Conservation (phyloP, 2,797 vertebrate genomes). For the Sebastes taczanowskii region DNA sequence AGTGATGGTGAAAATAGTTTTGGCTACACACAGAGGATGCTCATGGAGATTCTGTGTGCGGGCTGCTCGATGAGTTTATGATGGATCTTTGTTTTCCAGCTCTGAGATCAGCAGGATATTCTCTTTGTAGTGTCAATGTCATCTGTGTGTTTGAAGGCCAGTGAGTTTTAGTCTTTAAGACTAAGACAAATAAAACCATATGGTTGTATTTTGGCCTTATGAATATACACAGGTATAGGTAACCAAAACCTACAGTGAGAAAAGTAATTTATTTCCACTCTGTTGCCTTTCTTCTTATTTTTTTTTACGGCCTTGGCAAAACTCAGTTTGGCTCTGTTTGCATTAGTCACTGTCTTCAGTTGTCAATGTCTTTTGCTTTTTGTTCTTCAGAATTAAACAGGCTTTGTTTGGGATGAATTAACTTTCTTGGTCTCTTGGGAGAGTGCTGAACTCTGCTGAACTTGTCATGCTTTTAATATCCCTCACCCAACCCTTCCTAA, state of each 20-base stretch:
- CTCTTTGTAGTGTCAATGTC: slow-evolving; percentile 6
- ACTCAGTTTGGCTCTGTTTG: background rate
- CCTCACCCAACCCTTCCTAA: background rate
- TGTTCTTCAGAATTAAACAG: background rate
- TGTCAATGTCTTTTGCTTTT: background rate
- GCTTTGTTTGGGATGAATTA: background rate
- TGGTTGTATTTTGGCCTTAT: slow-evolving; percentile 29
- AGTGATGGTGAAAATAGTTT: background rate
- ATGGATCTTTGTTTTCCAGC: slow-evolving; percentile 46
- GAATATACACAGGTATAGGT: slow-evolving; percentile 9
- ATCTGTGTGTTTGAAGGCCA: background rate
- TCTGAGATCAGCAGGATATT: slow-evolving; percentile 5
- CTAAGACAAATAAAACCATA: slow-evolving; percentile 53
- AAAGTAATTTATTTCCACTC: slow-evolving; percentile 16
- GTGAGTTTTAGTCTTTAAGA: slow-evolving; percentile 22
- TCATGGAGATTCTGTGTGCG: background rate
- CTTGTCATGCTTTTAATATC: slow-evolving; percentile 7
- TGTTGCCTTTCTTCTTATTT: background rate
- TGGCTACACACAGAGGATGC: background rate
- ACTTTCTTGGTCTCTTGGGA: background rate
- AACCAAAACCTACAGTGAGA: background rate
- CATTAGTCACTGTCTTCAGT: background rate
- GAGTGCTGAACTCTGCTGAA: slow-evolving; percentile 19
- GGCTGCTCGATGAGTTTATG: slow-evolving; percentile 8
- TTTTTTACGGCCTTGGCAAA: background rate